Percentiles rank a stretch among this genome's conserved stretches.
Conservation (phyloP, 2,113 vertebrate genomes). For the Caretta caretta region DNA sequence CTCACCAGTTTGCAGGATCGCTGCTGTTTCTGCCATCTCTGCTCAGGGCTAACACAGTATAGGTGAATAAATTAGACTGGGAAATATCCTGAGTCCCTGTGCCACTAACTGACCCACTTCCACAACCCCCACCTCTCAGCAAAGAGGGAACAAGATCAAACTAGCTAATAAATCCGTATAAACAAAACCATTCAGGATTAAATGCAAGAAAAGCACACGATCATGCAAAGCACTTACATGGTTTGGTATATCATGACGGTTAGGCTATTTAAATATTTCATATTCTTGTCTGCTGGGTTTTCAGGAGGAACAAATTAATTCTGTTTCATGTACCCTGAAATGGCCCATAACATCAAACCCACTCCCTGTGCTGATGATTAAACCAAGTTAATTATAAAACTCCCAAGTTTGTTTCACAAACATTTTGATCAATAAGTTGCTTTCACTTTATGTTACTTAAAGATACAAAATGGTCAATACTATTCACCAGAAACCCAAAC, state of each 20-base stretch:
- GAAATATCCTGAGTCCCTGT: neutral
- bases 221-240: accelerated
- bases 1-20: neutral
- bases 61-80: accelerated
- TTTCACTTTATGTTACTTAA: neutral
- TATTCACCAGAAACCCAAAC: neutral
- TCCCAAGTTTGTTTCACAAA: slow-evolving; percentile 29
- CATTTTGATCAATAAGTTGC: neutral
- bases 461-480: accelerated
- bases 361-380: slow-evolving; percentile 9
- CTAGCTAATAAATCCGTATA: neutral
- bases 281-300: slow-evolving; percentile 47
- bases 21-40: accelerated
- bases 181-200: accelerated
- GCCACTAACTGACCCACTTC: neutral
- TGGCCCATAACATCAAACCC: slow-evolving; percentile 37
- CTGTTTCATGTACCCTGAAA: slow-evolving; percentile 53
- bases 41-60: accelerated
- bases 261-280: slow-evolving; percentile 57
- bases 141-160: neutral
- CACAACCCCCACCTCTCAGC: accelerated
- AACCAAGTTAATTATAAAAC: slow-evolving; percentile 20
- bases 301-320: slow-evolving; percentile 55
- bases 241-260: neutral
- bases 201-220: accelerated